Conservation (phyloP, 1,140 invertebrate genomes). For the Drosophila funebris region DNA sequence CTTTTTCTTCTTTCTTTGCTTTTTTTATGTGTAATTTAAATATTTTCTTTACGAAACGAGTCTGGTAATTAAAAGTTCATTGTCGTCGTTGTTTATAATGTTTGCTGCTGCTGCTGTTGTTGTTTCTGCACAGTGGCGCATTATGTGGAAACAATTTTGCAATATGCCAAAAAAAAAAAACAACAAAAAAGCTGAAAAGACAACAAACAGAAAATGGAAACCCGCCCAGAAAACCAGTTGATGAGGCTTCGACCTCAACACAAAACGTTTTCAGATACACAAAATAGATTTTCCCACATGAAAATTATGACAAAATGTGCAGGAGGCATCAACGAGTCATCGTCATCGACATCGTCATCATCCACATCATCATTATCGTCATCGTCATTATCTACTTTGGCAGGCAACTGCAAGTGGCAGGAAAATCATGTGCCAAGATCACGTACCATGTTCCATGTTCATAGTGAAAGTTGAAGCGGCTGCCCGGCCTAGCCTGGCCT, state of each 20-base stretch:
- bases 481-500: neutral
- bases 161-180: conserved; percentile 41
- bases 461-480: conserved; percentile 42
- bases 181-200: neutral
- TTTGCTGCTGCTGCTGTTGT: conserved; percentile 8
- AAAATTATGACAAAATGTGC: conserved; percentile 71
- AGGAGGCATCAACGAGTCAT: conserved; percentile 42
- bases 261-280: conserved; percentile 32
- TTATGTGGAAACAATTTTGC: conserved; percentile 70
- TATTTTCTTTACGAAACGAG: conserved; percentile 61
- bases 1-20: neutral
- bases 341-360: conserved; percentile 32
- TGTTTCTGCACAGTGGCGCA: conserved; percentile 12
- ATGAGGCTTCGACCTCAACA: conserved; percentile 15
- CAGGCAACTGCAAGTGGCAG: conserved; percentile 22
- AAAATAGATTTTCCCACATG: conserved; percentile 63
- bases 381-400: neutral
- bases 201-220: conserved; percentile 28
- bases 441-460: conserved; percentile 28
- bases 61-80: conserved; percentile 75
- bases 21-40: conserved; percentile 45
- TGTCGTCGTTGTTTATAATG: conserved; percentile 37
- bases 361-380: conserved; percentile 6
- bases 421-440: conserved; percentile 45
- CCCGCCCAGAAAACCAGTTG: conserved; percentile 41